Base-by-base conservation (phyloP, 1,140 invertebrate genomes). In the Steinernema khuongi region DNA sequence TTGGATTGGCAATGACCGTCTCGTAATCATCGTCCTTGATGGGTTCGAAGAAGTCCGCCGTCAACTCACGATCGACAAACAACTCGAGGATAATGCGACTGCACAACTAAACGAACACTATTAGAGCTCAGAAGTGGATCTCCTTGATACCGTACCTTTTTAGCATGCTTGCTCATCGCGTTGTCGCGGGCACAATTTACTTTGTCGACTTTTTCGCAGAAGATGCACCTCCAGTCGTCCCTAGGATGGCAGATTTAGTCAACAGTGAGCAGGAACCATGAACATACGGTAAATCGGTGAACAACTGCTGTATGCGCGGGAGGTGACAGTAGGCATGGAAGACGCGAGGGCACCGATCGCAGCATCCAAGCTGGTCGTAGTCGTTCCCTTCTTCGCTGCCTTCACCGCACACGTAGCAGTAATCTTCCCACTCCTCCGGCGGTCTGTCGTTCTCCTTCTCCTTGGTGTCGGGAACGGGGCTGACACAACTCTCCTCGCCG, bases 211-310 rank as follows among this genome's bases (percentile, higher is more conserved):
- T 60, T 26, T 26, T 60, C 14, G 19, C 50, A 60, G 50, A 60
- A 60, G 22, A n/a, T 60, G 50, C 50, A 60, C 26, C 50, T 60
- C 50, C 50, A 60, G 22, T 60, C 50, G 50, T 60, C 50, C 50
- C 50, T 60, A 26, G 26, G 26, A 22, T 22, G 26, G 22, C 26
- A 60, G 50, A n/a, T n/a, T 60, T 22, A 60, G 50, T 14, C 14
- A 22, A 60, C 50, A n/a, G 11, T 14, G 19, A 60, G 2, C 4
- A 60, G 11, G 26, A 60, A 60, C 36, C n/a, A n/a, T 7, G 36
- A 7, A 26, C 50, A n/a, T 14, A 60, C 50, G 50, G 50, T 17
- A 60, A 26, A 14, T 60, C 50, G 4, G 50, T 60, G 50, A 60
- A 60, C 26, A n/a, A n/a, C 22, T 60, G 50, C 4, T 4, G 11